phyloP scores from a whole-genome alignment of 2,113 vertebrate genomes.

The Marmota monax region DNA sequence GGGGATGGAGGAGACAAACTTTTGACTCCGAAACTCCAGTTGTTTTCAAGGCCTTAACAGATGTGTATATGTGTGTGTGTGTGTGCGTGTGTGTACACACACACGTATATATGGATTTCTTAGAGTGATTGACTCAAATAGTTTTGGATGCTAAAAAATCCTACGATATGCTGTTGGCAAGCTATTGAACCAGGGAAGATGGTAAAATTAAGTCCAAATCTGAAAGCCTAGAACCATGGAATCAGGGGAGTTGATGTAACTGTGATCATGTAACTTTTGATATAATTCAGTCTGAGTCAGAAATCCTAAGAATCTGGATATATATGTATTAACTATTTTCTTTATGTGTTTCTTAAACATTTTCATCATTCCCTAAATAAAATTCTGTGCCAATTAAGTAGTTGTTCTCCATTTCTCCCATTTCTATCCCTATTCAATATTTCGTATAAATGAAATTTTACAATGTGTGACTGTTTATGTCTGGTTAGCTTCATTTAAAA shows the following conservation, averaged over 20 bases:
- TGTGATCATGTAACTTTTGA: too few species aligned
- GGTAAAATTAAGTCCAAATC: neutral
- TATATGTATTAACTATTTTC: neutral
- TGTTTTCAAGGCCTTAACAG: neutral
- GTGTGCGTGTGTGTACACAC: neutral
- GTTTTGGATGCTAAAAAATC: neutral
- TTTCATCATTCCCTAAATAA: neutral
- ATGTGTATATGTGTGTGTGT: too few species aligned
- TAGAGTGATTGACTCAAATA: neutral
- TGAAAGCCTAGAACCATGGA: neutral
- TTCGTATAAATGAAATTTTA: neutral
- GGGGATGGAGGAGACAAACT: too few species aligned
- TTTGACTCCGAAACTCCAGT: neutral
- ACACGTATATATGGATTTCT: neutral
- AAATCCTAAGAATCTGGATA: neutral
- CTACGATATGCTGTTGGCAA: neutral
- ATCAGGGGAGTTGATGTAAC: neutral
- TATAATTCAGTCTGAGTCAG: neutral
- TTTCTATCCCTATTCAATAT: neutral
- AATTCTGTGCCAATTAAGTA: neutral
- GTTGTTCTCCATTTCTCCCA: neutral
- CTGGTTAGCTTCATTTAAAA: neutral
- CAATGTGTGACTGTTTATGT: neutral
- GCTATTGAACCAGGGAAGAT: neutral
- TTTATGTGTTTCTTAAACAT: neutral